Percentiles rank a stretch among this genome's conserved stretches.
Evolutionary conservation across 1,140 invertebrate species (phyloP).

Genomic region (Aradophagus sp.): DNA sequence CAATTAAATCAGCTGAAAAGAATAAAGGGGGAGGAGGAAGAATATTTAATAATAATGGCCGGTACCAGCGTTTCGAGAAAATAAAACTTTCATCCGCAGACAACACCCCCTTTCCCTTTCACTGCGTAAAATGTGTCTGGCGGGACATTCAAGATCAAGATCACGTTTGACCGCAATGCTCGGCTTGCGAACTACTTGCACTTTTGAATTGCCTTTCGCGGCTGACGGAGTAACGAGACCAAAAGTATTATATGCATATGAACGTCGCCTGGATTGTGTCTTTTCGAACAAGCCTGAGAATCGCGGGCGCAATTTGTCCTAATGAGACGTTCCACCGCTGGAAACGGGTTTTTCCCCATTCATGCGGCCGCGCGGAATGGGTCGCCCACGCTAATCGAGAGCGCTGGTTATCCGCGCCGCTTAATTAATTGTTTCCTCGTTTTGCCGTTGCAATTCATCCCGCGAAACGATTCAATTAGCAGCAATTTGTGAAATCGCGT

Average conservation of each 20-base stretch:
- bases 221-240: constrained; percentile 28
- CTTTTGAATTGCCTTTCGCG: constrained; percentile 41
- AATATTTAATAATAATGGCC: constrained; percentile 28
- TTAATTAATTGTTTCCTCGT: constrained; percentile 12
- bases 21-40: too few species aligned
- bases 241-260: constrained; percentile 54
- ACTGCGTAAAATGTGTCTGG: constrained; percentile 50
- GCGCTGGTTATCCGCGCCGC: constrained; percentile 1
- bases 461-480: constrained; percentile 11
- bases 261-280: constrained; percentile 10
- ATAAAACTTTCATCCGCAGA: constrained; percentile 49
- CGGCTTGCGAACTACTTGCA: constrained; percentile 42
- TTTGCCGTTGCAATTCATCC: neutral
- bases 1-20: constrained; percentile 32
- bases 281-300: constrained; percentile 41
- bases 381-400: constrained; percentile 14
- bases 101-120: constrained; percentile 58
- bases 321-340: constrained; percentile 18
- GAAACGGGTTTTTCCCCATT: constrained; percentile 8
- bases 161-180: constrained; percentile 47
- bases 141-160: constrained; percentile 52
- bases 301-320: constrained; percentile 30
- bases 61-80: constrained; percentile 11
- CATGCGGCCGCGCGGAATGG: neutral
- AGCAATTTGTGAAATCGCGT: neutral